These are phyloP conservation scores for Cathartes aura DNA, from an alignment of 2,113 vertebrate species.

Conservation along the genomic window DNA sequence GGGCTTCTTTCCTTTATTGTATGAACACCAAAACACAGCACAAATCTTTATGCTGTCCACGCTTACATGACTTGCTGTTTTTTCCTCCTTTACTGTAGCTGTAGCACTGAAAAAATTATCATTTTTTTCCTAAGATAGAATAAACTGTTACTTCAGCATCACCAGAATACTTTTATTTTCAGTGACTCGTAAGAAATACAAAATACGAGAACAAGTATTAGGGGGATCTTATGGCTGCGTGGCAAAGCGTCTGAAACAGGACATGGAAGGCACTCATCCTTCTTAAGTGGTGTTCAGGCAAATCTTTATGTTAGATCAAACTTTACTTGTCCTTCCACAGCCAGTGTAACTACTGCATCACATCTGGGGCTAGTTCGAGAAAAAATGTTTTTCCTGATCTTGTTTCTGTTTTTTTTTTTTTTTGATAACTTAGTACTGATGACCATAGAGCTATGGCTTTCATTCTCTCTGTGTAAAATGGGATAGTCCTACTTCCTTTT, in stretches of 20 bases:
- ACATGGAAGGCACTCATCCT: not conserved
- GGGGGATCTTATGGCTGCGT: not conserved
- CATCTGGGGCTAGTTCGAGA: not conserved
- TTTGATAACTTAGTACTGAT: not conserved
- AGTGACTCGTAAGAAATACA: not conserved
- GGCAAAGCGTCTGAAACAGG: not conserved
- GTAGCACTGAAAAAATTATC: not conserved
- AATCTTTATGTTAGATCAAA: not conserved
- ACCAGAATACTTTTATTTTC: not conserved
- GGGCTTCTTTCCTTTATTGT: not conserved
- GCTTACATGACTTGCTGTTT: not conserved
- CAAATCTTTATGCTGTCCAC: not conserved
- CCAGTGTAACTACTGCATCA: not conserved
- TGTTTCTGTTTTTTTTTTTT: not conserved
- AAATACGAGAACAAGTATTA: not conserved
- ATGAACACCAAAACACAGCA: not conserved
- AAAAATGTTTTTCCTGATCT: not conserved
- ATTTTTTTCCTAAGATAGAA: not conserved
- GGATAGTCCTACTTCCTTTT: not conserved
- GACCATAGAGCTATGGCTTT: not conserved
- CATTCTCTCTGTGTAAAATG: not conserved
- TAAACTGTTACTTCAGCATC: not conserved
- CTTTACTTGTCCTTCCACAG: not conserved
- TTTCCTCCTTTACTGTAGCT: not conserved
- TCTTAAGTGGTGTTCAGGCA: not conserved